Evolutionary conservation across 2,888 invertebrate genomes (phyloP), one percentile per base, ranked within the genome.

Genomic region (Alloscopus bannaensis): DNA sequence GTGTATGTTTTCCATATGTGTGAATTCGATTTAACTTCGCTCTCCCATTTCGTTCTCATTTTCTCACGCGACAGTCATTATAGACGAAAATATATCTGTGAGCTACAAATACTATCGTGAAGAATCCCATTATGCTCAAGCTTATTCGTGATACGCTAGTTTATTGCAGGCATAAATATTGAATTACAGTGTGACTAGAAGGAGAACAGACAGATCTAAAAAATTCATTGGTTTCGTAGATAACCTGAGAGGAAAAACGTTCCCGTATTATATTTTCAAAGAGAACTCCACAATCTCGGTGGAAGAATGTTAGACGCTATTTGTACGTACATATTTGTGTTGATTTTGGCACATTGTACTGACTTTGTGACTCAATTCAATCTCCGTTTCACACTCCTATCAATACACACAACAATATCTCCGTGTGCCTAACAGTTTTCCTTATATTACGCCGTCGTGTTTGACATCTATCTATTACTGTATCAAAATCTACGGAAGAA

Each of bases 351-450:
- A 42, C 24, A n/a, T 22, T 8, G 50, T 16, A 47, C 59, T 70
- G 70, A 64, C 69, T 68, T 76, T 59, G 36, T 69, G 68, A 69
- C 76, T 76, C n/a, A n/a, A n/a, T n/a, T 69, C 52, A 68, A 76
- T 69, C 76, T 76, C 66, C 60, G 45, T 40, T 62, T 22, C 52
- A 45, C n/a, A 45, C 29, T 50, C n/a, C n/a, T n/a, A n/a, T n/a
- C n/a, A n/a, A 47, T 47, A 47, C n/a, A 47, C n/a, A 18, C 50
- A n/a, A n/a, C n/a, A n/a, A n/a, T n/a, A n/a, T n/a, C n/a, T n/a
- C n/a, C n/a, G n/a, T n/a, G n/a, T n/a, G n/a, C n/a, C n/a, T n/a
- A n/a, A n/a, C n/a, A n/a, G n/a, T n/a, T n/a, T n/a, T n/a, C n/a
- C n/a, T n/a, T n/a, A n/a, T n/a, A n/a, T n/a, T n/a, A n/a, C n/a